A percentile compares a stretch with the other conserved stretches of the same genome.
Conservation (phyloP, 2,113 vertebrate species). For the Pituophis catenifer region DNA sequence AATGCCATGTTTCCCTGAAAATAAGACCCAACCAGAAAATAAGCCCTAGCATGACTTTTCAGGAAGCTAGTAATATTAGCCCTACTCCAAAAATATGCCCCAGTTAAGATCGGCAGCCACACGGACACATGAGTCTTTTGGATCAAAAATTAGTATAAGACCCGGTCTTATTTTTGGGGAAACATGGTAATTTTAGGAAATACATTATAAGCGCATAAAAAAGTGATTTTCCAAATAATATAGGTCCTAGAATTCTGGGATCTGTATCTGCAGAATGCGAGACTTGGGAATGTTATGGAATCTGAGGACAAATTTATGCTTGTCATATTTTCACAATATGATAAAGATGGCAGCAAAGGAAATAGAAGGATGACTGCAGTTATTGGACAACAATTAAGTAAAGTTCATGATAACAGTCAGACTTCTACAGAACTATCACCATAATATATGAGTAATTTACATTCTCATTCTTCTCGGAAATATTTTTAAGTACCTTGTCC, state of each 20-base stretch:
- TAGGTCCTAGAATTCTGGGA: neutral
- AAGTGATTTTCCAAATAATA: neutral
- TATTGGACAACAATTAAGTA: neutral
- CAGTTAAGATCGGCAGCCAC: too few relatives aligned
- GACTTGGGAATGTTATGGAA: neutral
- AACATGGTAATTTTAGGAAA: neutral
- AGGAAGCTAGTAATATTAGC: too few relatives aligned
- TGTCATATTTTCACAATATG: neutral
- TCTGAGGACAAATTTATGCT: neutral
- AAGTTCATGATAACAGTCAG: conserved; percentile 1
- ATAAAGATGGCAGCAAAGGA: neutral
- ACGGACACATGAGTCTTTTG: too few relatives aligned
- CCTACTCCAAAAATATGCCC: too few relatives aligned
- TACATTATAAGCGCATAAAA: neutral
- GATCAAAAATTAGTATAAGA: too few relatives aligned
- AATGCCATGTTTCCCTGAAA: neutral
- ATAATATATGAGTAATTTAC: neutral
- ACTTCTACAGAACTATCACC: neutral
- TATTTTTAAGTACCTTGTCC: neutral
- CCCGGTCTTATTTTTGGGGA: too few relatives aligned
- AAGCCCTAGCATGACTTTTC: too few relatives aligned
- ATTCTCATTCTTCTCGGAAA: neutral
- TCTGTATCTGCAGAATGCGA: neutral
- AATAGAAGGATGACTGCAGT: neutral
- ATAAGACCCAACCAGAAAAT: too few relatives aligned